Evolutionary conservation across 2,888 invertebrate genomes (phyloP).

Genomic region (Seira ritae): DNA sequence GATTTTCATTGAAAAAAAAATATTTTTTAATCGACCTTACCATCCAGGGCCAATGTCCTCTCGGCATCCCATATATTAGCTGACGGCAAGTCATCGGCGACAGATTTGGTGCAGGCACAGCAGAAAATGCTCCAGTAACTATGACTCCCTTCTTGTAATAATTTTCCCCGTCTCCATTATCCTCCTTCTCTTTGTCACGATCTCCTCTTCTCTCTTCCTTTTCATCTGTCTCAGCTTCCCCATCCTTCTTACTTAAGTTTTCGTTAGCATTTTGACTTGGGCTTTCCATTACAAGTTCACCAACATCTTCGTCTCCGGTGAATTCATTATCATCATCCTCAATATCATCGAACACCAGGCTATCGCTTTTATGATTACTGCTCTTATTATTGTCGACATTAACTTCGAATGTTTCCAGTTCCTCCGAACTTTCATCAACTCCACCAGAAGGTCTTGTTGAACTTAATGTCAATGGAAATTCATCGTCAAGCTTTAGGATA

Average conservation of each 20-base stretch:
- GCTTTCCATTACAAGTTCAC: conserved; percentile 15
- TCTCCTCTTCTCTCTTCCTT: conserved; percentile 22
- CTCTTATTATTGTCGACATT: no score
- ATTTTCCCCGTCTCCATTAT: no score
- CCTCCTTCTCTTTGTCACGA: conserved; percentile 13
- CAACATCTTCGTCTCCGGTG: neutral
- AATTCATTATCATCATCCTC: conserved; percentile 15
- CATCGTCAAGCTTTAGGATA: no score
- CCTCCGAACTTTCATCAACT: conserved; percentile 36
- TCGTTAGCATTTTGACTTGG: neutral
- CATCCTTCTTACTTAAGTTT: no score
- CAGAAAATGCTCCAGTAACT: neutral
- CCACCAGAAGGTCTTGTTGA: neutral
- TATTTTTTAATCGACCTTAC: conserved; percentile 14
- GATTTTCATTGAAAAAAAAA: neutral
- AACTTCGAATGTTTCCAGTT: no score
- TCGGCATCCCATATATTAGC: conserved; percentile 52
- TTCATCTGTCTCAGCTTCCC: no score
- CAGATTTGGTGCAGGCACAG: conserved; percentile 29
- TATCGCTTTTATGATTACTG: no score
- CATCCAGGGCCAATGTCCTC: conserved; percentile 68
- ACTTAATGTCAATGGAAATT: no score
- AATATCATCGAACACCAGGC: no score
- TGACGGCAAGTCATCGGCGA: conserved; percentile 37
- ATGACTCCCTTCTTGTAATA: no score